A percentile compares a stretch with the other conserved stretches of the same genome.
phyloP scores from a whole-genome alignment of 2,888 invertebrate genomes.

The Eristalis arbustorum region DNA sequence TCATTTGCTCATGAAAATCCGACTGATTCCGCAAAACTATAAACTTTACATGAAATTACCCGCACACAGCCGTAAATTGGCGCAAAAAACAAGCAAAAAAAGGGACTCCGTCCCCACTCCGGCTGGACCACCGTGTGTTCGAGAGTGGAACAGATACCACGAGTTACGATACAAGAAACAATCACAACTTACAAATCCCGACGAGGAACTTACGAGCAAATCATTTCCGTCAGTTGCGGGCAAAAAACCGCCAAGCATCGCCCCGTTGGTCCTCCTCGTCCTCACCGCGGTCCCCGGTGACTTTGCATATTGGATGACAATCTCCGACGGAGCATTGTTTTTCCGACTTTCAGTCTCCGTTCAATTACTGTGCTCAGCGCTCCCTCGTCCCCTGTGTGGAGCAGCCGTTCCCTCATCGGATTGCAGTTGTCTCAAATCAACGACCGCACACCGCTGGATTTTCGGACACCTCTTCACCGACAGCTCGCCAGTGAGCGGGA shows the following conservation, averaged over 20 bases:
- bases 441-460: constrained; percentile 60
- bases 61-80: constrained; percentile 66
- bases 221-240: constrained; percentile 65
- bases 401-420: constrained; percentile 25
- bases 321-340: constrained; percentile 58
- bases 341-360: constrained; percentile 61
- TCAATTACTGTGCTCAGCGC: constrained; percentile 56
- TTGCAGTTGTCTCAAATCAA: constrained; percentile 69
- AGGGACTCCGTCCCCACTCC: background rate
- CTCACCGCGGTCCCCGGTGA: background rate
- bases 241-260: background rate
- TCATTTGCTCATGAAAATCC: constrained; percentile 51
- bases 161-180: constrained; percentile 61
- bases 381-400: background rate
- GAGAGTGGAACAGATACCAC: constrained; percentile 28
- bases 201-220: constrained; percentile 59
- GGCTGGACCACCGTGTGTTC: background rate
- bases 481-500: too few species aligned
- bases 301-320: constrained; percentile 64
- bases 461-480: constrained; percentile 49
- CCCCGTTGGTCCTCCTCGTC: background rate
- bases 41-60: constrained; percentile 70
- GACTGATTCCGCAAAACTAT: constrained; percentile 69
- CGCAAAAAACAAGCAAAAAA: background rate
- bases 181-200: constrained; percentile 62